Percentiles rank a stretch among this genome's conserved stretches.
Conservation (phyloP, 2,797 vertebrate species). For the Morus bassanus region DNA sequence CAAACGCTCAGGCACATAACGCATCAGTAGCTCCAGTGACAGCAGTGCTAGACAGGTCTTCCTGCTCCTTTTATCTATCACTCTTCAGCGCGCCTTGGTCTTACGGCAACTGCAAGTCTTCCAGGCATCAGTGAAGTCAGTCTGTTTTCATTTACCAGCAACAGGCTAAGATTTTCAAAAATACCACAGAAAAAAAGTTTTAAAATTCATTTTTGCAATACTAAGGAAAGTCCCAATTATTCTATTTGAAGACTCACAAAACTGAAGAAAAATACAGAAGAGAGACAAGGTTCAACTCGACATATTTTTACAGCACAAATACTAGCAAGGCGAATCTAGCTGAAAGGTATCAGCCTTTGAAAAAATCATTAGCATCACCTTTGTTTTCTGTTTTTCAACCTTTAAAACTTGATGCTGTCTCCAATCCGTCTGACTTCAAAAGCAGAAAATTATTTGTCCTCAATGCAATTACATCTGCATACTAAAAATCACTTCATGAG, state of each 20-base stretch:
- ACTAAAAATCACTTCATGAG: not conserved
- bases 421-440: conserved; percentile 13
- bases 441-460: not conserved
- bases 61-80: not conserved
- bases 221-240: not conserved
- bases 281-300: not conserved
- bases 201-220: not conserved
- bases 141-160: not conserved
- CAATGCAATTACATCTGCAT: not conserved
- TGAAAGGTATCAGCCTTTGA: conserved; percentile 11
- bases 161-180: not conserved
- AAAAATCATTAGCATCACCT: not conserved
- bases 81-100: not conserved
- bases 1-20: not conserved
- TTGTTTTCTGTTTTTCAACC: not conserved
- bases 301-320: not conserved
- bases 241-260: conserved; percentile 18
- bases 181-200: not conserved
- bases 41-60: not conserved
- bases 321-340: not conserved
- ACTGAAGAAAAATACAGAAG: not conserved
- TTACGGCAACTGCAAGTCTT: not conserved
- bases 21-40: not conserved
- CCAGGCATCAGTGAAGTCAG: not conserved
- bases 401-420: conserved; percentile 9